Base-by-base conservation (phyloP, 2,113 vertebrate genomes). In the Empidonax traillii region DNA sequence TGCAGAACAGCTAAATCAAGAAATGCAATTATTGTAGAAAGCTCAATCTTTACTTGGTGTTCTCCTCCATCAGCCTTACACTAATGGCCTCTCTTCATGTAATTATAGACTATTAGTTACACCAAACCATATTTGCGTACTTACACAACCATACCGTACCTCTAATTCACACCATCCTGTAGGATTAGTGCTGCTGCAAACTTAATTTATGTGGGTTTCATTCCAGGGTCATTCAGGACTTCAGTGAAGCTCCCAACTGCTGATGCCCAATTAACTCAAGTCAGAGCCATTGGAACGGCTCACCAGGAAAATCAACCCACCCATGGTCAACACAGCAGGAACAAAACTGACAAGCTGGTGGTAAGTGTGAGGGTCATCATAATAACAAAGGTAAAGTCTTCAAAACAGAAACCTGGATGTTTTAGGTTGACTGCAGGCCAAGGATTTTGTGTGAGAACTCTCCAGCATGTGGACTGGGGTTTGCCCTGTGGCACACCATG, bases 81-180 rank as follows among this genome's bases (percentile, higher is more conserved):
- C 68, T 93, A 89, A 86, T 56, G 67, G 76, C 49, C 58, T 65
- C 67, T 73, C 59, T 90, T 94, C 31, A 37, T 53, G 80, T 86
- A 93, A 86, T 91, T 86, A 89, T 13, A 89, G 75, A 77, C 68
- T 83, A 55, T 76, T 80, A 86, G 81, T 88, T 75, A 91, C 63
- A 88, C 72, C 47, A 91, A 72, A 58, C 67, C 15, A 3, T 35
- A 93, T 92, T 56, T 91, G 80, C 80, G 75, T 51, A 59, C 49
- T 86, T 86, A 65, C 11, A 25, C 76, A 89, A 35, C 12, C 2
- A 6, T 39, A 15, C 58, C 22, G 33, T 51, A 67, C 76, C 67
- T 63, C 63, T 35, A 52, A 63, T 31, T 51, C 75, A 82, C n/a
- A 44, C 33, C 52, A 27, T n/a, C 10, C 62, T 46, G 31, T 44